These are phyloP conservation scores for Schizopygopsis pylzovi DNA, from an alignment of 2,797 vertebrate genomes.

Conservation along the genomic window DNA sequence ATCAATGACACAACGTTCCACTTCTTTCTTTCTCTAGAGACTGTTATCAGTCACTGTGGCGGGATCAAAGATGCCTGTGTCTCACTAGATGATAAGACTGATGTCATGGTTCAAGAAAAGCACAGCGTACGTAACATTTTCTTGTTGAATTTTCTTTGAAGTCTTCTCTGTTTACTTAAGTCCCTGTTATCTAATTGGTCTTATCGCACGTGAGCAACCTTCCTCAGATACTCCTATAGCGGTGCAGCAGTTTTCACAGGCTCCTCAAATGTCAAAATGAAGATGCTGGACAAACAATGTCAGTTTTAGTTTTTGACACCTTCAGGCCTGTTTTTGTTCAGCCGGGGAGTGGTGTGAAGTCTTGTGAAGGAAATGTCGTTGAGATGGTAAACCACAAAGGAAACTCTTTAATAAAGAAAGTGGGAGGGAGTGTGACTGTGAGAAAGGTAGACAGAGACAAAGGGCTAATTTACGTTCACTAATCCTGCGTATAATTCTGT, in stretches of 20 bases:
- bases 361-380: conserved; percentile 40
- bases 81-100: conserved; percentile 35
- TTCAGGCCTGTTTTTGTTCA: conserved; percentile 66
- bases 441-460: conserved; percentile 57
- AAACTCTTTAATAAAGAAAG: conserved; percentile 50
- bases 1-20: neutral
- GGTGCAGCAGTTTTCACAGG: conserved; percentile 65
- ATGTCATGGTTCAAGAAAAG: conserved; percentile 40
- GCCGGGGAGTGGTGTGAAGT: conserved; percentile 57
- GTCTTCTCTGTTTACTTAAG: conserved; percentile 38
- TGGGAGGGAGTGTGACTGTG: conserved; percentile 50
- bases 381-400: conserved; percentile 56
- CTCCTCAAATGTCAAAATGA: conserved; percentile 66
- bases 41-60: neutral
- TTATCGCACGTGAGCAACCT: conserved; percentile 29
- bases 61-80: conserved; percentile 54
- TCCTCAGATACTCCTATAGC: neutral
- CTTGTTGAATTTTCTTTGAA: conserved; percentile 15
- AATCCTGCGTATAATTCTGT: conserved; percentile 34
- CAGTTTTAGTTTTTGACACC: conserved; percentile 59
- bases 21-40: neutral
- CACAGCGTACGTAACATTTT: neutral
- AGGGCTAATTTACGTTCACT: conserved; percentile 33
- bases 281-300: conserved; percentile 61
- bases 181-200: conserved; percentile 4